These are phyloP conservation scores for Monarcha castaneiventris DNA, from an alignment of 2,113 vertebrate species.

Conservation along the genomic window DNA sequence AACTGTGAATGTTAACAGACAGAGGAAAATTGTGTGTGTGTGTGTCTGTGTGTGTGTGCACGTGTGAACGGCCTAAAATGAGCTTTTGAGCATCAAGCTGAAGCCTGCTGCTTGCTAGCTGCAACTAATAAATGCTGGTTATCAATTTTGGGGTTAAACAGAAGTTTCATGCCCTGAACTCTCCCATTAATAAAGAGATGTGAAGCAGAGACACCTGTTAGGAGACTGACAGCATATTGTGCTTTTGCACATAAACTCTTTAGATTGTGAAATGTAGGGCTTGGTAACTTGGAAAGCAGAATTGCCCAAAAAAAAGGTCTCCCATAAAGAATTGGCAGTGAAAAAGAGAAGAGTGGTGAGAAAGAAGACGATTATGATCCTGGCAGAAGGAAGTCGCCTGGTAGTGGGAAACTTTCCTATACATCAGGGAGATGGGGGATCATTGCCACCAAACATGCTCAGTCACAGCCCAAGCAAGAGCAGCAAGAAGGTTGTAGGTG, in stretches of 20 bases:
- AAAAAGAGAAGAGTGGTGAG: background rate
- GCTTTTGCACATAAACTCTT: background rate
- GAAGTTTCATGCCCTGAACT: background rate
- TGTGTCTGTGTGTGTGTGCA: rapidly evolving
- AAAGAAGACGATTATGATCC: background rate
- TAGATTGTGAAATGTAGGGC: background rate
- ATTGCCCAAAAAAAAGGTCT: background rate
- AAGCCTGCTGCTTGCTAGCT: background rate
- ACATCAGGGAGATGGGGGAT: background rate
- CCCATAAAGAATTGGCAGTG: background rate
- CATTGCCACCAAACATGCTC: background rate
- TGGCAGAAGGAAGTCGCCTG: background rate
- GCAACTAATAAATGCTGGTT: background rate
- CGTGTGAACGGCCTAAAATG: background rate
- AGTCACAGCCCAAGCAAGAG: background rate
- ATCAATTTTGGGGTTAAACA: background rate
- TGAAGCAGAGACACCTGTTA: background rate
- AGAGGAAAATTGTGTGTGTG: background rate
- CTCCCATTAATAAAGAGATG: background rate
- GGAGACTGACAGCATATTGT: background rate
- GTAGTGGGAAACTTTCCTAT: background rate
- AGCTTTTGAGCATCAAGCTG: background rate
- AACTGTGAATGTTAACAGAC: background rate
- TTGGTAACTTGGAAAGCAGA: background rate
- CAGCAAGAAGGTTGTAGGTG: background rate